Base-by-base conservation (phyloP, 2,113 vertebrate genomes). In the Condylura cristata region DNA sequence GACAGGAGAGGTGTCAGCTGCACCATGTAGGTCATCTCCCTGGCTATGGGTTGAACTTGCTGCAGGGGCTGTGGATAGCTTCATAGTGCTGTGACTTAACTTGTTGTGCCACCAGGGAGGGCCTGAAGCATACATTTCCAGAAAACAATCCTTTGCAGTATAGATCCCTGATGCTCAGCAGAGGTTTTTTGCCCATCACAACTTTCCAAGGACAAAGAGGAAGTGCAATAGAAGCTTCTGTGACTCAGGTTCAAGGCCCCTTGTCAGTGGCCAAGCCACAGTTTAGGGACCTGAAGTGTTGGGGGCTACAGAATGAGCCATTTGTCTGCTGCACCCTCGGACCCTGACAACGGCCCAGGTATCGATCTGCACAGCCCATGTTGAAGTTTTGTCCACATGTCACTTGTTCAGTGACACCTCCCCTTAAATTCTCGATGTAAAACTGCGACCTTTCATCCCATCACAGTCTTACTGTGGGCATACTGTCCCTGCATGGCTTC, bases 291-390 rank as follows among this genome's bases (percentile, higher is more conserved):
- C 63, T 6, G 4, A 24, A 48, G 70, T 46, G 18, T 70, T 48
- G 8, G 34, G 74, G 12, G 51, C 18, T 56, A 5, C 1, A 4
- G 13, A 7, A 2, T 46, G 8, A 71, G 11, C 46, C 30, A 17
- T 41, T 63, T 74, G n/a, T 44, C 28, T 0, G 39, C 11, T 11
- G 8, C 0, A 22, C 32, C 34, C 18, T 16, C 3, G 28, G n/a
- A 0, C 9, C 28, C n/a, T 14, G 11, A 8, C 2, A 32, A 18
- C 20, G n/a, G 32, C 86, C 74, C 39, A 46, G n/a, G 24, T 28
- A 37, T 2, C 32, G 3, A 37, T 2, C 32, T 3, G 10, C 39
- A 66, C 12, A 17, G 66, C 75, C 63, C n/a, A n/a, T n/a, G n/a
- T 75, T 41, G 30, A 74, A 41, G 48, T 32, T 74, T 51, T 76